Evolutionary conservation across 1,140 invertebrate genomes (phyloP), one percentile per base, ranked within the genome.

Genomic region (Harpegnathos saltator): DNA sequence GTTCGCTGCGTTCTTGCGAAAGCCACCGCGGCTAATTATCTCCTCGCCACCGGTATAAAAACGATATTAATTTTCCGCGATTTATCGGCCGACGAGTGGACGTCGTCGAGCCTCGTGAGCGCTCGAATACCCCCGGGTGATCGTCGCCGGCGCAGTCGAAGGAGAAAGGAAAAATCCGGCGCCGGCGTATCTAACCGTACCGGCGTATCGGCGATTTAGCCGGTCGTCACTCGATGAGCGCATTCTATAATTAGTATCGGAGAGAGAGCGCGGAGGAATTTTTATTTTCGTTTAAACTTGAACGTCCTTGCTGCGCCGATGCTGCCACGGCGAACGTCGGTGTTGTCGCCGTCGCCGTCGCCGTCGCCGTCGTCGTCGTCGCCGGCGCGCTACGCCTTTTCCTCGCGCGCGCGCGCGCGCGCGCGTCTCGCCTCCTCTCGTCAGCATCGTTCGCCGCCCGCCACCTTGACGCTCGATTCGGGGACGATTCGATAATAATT

Each of bases 231-330:
- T 86, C 88, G 71, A 88, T 85, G 77, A 89, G 86, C 90, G 88
- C 83, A 89, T 93, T 93, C 93, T 94, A 94, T 94, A 94, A 94
- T 94, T 94, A 94, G 92, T 93, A 87, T 81, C 89, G 89, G 84
- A n/a, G n/a, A n/a, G n/a, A n/a, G n/a, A 86, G 89, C 84, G 66
- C 83, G 86, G 81, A 85, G 74, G 85, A 82, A 93, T 92, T 94
- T 93, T 94, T 94, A 94, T 94, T 94, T 94, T 94, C 89, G 90
- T 91, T 94, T 93, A 93, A 93, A 94, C 92, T 94, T 93, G 93
- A 93, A 91, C 91, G 93, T 94, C 93, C 93, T 94, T 93, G 92
- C 87, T 44, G 38, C n/a, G n/a, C 38, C 11, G 29, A 33, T 33
- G 38, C 38, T 44, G 38, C 38, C 11, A 9, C 82, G 80, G 73